Evolutionary conservation across 2,797 vertebrate genomes (phyloP), one percentile per base, ranked within the genome.

Genomic region (Manis javanica): DNA sequence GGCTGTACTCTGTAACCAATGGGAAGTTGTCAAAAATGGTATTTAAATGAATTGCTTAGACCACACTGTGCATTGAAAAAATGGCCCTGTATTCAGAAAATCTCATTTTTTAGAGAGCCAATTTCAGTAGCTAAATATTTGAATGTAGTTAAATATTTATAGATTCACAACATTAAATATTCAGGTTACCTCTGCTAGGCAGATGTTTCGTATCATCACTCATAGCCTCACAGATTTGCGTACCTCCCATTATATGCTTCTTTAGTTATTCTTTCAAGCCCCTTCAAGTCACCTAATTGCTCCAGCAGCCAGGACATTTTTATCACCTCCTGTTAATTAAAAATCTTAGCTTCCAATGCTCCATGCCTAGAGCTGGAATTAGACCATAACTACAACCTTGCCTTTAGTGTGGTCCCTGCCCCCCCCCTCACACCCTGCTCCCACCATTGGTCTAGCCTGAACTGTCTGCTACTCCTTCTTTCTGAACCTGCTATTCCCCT

Each of bases 61-160:
- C 55, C 61, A 94, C 74, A 87, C 89, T 95, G 79, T 71, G 55
- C 89, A 75, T 71, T 90, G 84, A 96, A 97, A 97, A 97, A 97
- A 95, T 85, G 18, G 83, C 42, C 72, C 71, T 63, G 5, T 84
- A 21, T 90, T 91, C 94, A 83, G 94, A 92, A 79, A 96, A 81
- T 75, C 55, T 77, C 55, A 64, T 95, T 93, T 93, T 97, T 96
- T 93, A 94, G 88, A 90, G 69, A 95, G 79, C 71, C 94, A 92
- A 95, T 96, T 97, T 95, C 64, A 87, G 92, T 95, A 94, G 90
- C 95, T 97, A 97, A 97, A 97, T 97, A 97, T 97, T 97, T 97
- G 95, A 97, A 93, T 29, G 71, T 89, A 46, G 89, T 97, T 97
- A 97, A 97, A 97, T 96, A 98, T 97, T 97, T 97, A 98, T 96